These are phyloP conservation scores for Rhaphigaster nebulosa DNA, from an alignment of 2,888 invertebrate genomes.

Conservation along the genomic window DNA sequence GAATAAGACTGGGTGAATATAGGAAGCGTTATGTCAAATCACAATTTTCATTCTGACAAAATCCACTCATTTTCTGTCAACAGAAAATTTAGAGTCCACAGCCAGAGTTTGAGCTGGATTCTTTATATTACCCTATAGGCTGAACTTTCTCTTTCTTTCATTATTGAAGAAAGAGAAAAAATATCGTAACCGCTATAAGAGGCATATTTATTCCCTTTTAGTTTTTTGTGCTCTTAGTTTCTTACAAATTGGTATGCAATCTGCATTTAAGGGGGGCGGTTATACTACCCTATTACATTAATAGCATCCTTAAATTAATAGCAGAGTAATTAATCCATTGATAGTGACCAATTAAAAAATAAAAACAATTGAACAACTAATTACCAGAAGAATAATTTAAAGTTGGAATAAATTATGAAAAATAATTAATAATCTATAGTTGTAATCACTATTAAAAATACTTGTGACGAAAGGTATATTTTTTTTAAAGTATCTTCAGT, in stretches of 20 bases:
- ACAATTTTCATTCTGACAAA: not conserved
- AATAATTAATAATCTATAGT: not conserved
- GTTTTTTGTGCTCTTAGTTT: not conserved
- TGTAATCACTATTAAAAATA: not conserved
- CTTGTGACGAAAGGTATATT: too few relatives aligned
- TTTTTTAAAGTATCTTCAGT: too few relatives aligned
- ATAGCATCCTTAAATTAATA: too few relatives aligned
- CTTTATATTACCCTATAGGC: not conserved
- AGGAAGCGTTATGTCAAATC: not conserved
- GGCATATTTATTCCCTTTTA: not conserved
- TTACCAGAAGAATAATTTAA: not conserved
- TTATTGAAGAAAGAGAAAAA: not conserved
- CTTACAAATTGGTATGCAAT: not conserved
- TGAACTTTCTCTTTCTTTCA: too few relatives aligned
- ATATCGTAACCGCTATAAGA: not conserved
- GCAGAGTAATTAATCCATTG: too few relatives aligned
- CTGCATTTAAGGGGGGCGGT: not conserved
- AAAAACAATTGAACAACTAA: not conserved
- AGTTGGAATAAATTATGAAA: not conserved
- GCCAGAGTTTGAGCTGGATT: not conserved
- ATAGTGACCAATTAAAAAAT: not conserved
- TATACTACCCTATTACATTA: not conserved
- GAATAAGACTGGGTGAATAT: not conserved
- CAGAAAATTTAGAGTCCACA: not conserved
- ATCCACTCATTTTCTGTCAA: not conserved